These are phyloP conservation scores for Noctua fimbriata DNA, from an alignment of 2,888 invertebrate genomes.

Conservation along the genomic window DNA sequence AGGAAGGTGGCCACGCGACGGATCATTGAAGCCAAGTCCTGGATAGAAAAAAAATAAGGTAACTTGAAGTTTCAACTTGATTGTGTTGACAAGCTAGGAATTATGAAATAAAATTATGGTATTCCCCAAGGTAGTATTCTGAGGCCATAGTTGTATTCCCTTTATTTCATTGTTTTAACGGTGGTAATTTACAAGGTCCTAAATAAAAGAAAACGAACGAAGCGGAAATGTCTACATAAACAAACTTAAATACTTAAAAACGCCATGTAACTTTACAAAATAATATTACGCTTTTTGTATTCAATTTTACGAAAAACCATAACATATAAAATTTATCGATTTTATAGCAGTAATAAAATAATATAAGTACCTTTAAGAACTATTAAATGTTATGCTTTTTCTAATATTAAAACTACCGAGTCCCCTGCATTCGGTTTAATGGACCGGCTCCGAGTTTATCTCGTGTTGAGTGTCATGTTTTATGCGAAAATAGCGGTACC, in stretches of 20 bases:
- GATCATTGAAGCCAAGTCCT: constrained; percentile 42
- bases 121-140: not conserved
- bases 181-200: not conserved
- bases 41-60: not conserved
- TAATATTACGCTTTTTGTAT: not conserved
- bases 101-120: not conserved
- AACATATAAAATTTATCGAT: not conserved
- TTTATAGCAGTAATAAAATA: not conserved
- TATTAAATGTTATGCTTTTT: not conserved
- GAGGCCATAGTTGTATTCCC: not conserved
- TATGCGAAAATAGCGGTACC: constrained; percentile 74
- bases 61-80: not conserved
- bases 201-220: not conserved
- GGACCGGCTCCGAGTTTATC: not conserved
- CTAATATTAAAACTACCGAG: not conserved
- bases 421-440: not conserved
- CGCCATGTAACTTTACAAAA: not conserved
- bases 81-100: not conserved
- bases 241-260: not conserved
- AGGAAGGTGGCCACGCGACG: constrained; percentile 48
- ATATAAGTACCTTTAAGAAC: not conserved
- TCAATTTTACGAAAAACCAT: not conserved
- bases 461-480: constrained; percentile 4
- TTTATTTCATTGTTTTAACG: not conserved
- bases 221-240: not conserved